Percentiles rank a stretch among this genome's conserved stretches.
Conservation (phyloP, 2,888 invertebrate genomes). For the Sphinx pinastri region DNA sequence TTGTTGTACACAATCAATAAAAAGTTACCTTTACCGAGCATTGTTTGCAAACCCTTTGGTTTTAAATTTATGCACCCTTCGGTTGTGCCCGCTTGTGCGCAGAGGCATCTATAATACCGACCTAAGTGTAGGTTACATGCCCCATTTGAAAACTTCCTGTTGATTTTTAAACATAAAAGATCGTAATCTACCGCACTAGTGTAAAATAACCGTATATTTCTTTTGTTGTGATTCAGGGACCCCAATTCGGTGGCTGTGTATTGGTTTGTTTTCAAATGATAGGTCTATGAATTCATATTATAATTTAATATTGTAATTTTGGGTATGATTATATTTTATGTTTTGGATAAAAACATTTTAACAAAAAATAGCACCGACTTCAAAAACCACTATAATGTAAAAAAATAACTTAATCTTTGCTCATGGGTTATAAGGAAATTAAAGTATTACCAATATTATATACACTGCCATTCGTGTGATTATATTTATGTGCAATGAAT, state of each 20-base stretch:
- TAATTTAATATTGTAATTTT: not conserved
- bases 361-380: too few species aligned
- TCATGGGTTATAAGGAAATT: too few species aligned
- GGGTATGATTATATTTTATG: slow-evolving; percentile 2
- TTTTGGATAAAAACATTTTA: too few species aligned
- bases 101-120: slow-evolving; percentile 63
- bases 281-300: slow-evolving; percentile 17
- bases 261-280: slow-evolving; percentile 38
- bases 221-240: slow-evolving; percentile 80
- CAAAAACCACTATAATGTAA: too few species aligned
- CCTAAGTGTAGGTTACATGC: slow-evolving; percentile 83
- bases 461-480: too few species aligned
- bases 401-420: too few species aligned
- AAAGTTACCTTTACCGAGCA: slow-evolving; percentile 52
- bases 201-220: slow-evolving; percentile 83
- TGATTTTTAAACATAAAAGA: slow-evolving; percentile 82
- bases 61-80: slow-evolving; percentile 80
- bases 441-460: too few species aligned
- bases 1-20: slow-evolving; percentile 33
- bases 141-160: slow-evolving; percentile 83
- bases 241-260: slow-evolving; percentile 61
- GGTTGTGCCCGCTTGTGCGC: slow-evolving; percentile 53
- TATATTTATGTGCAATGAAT: too few species aligned
- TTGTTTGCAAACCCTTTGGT: slow-evolving; percentile 78
- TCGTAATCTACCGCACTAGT: slow-evolving; percentile 82